These are phyloP conservation scores for Drosophila diplacantha DNA, from an alignment of 2,888 invertebrate species.

Conservation along the genomic window DNA sequence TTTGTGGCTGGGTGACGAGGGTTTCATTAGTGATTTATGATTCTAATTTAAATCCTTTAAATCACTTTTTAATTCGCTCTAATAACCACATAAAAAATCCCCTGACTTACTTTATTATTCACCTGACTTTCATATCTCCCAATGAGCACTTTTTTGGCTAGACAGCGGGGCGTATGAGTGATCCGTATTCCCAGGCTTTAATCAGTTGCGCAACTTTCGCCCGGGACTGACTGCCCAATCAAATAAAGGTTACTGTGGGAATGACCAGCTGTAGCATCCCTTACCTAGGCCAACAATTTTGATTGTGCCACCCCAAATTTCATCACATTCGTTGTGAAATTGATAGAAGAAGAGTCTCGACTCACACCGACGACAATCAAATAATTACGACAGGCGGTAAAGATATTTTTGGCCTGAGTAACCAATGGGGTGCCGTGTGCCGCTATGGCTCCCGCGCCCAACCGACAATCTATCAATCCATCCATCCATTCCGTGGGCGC, in stretches of 20 bases:
- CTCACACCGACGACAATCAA: not conserved
- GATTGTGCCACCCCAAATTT: slow-evolving; percentile 24
- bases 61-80: not conserved
- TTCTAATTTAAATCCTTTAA: not conserved
- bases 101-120: not conserved
- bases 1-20: not conserved
- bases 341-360: slow-evolving; percentile 41
- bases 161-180: slow-evolving; percentile 25
- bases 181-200: not conserved
- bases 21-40: not conserved
- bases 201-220: slow-evolving; percentile 13
- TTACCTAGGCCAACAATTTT: slow-evolving; percentile 53
- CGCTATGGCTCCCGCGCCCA: slow-evolving; percentile 10
- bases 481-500: slow-evolving; percentile 2
- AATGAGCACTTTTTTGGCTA: not conserved
- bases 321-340: slow-evolving; percentile 48
- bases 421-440: slow-evolving; percentile 49
- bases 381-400: slow-evolving; percentile 17
- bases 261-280: slow-evolving; percentile 16
- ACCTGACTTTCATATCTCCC: not conserved
- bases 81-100: not conserved
- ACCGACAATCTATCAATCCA: slow-evolving; percentile 1
- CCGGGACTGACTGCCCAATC: not conserved
- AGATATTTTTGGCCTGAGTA: slow-evolving; percentile 11
- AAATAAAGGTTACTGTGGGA: slow-evolving; percentile 1